Evolutionary conservation across 2,113 vertebrate species (phyloP), one percentile per base, ranked within the genome.

Genomic region (Channa argus): DNA sequence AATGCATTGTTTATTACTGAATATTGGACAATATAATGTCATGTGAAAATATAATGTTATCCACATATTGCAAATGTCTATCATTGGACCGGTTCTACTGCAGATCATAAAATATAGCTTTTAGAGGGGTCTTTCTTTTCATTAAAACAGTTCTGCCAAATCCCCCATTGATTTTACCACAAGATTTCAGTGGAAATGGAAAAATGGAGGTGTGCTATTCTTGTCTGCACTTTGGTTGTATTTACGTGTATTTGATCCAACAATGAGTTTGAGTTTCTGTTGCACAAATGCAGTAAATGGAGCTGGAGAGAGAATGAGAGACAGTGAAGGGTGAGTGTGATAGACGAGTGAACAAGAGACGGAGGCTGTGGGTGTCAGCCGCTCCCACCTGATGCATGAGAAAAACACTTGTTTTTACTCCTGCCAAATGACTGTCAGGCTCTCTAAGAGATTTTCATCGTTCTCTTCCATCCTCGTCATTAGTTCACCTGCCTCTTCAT

Each of bases 401-500:
- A 76, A 79, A 74, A 84, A 80, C 78, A 83, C 84, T 88, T 85
- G 77, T 86, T 87, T 89, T 85, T 70, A 77, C 70, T 83, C 65
- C 68, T 83, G 80, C 85, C 70, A 77, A 91, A 84, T 80, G 86
- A 81, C 72, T 76, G 77, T 86, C 65, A 63, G 84, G 72, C 79
- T 89, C 55, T 52, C 38, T 63, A 79, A 85, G 87, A 79, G 66
- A 71, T 79, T 85, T 80, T 84, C 78, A 87, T 82, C 54, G 45
- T 45, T 83, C 61, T 73, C 69, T 63, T 86, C 74, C 68, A 47
- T 90, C 76, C 51, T 80, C 61, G 83, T 88, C 90, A 91, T 91
- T 91, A 90, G 86, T 84, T 91, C 89, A 89, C 85, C 88, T 90
- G 89, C 88, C 88, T 91, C 88, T 90, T 90, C 90, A 88, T 81